Base-by-base conservation (phyloP, 2,888 invertebrate species). In the Meandrusa payeni region DNA sequence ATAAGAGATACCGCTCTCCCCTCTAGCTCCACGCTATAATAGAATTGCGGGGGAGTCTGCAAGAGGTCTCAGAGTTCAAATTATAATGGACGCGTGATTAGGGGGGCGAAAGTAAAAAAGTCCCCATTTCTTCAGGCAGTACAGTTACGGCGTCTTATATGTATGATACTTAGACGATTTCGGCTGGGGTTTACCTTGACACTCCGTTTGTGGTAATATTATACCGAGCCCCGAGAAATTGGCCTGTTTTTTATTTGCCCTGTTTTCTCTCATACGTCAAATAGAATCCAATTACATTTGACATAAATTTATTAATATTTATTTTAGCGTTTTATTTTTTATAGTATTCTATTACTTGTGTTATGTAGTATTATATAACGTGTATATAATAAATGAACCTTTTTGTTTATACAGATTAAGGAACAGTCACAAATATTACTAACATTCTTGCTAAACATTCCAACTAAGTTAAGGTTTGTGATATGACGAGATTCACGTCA, bases 71-170 rank as follows among this genome's bases (percentile, higher is more conserved):
- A 54, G 50, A 57, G 76, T 56, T 65, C 79, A 55, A 47, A 39
- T 38, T 63, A 59, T 37, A 50, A 23, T 79, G 75, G 83, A 66
- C 72, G 61, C 64, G 67, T 73, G 73, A 63, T 55, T 66, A 59
- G 77, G 78, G n/a, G 81, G 73, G 64, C 50, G 58, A 63, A 74
- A 67, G 66, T 68, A 74, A 76, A 74, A 69, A 73, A 70, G 71
- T 71, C 76, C 82, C 78, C 65, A 67, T 83, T 79, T 65, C 83
- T 82, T 67, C 64, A 70, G 82, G 79, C 80, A 61, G 65, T 72
- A 67, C 66, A 56, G 59, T 59, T 54, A 54, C 57, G 51, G 54
- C 56, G 53, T 61, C 67, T 62, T 76, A 65, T 78, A 69, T 70
- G 72, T 79, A 68, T 79, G 78, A 75, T 78, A 75, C 69, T 71